These are phyloP conservation scores for Gonatopus flavifemur DNA, from an alignment of 1,140 invertebrate genomes.

Conservation along the genomic window DNA sequence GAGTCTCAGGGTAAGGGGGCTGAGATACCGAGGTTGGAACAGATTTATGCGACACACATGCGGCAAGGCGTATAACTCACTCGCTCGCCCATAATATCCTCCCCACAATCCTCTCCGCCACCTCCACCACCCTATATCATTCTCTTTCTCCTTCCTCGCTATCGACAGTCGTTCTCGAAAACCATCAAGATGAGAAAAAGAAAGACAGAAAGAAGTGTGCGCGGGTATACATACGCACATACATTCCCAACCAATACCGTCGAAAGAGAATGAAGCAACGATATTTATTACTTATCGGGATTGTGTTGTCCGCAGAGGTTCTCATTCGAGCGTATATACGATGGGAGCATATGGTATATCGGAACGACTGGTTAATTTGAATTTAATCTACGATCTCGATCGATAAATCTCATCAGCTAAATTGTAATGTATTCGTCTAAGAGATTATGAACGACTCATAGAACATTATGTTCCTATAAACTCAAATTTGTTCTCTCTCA, in stretches of 20 bases:
- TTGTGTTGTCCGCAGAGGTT: constrained; percentile 44
- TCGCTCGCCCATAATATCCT: constrained; percentile 53
- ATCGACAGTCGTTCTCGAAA: constrained; percentile 24
- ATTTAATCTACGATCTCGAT: too few relatives aligned
- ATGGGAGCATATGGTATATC: too few relatives aligned
- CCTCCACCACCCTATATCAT: background rate
- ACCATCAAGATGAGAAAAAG: constrained; percentile 43
- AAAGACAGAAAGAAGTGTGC: too few relatives aligned
- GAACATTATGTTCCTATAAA: too few relatives aligned
- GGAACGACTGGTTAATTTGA: too few relatives aligned
- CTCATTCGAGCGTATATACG: constrained; percentile 15
- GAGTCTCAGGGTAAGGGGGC: constrained; percentile 42
- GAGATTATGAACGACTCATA: too few relatives aligned
- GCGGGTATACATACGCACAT: too few relatives aligned
- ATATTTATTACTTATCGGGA: constrained; percentile 55
- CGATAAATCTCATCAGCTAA: too few relatives aligned
- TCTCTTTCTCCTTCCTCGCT: background rate
- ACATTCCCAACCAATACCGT: constrained; percentile 44
- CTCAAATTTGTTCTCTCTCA: too few relatives aligned
- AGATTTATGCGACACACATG: constrained; percentile 59
- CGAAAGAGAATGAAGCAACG: constrained; percentile 30
- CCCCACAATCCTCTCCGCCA: background rate
- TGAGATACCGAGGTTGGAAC: constrained; percentile 47
- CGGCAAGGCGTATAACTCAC: constrained; percentile 57
- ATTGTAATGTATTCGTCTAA: too few relatives aligned